Evolutionary conservation across 1,140 invertebrate species (phyloP).

Genomic region (Penaeus indicus): DNA sequence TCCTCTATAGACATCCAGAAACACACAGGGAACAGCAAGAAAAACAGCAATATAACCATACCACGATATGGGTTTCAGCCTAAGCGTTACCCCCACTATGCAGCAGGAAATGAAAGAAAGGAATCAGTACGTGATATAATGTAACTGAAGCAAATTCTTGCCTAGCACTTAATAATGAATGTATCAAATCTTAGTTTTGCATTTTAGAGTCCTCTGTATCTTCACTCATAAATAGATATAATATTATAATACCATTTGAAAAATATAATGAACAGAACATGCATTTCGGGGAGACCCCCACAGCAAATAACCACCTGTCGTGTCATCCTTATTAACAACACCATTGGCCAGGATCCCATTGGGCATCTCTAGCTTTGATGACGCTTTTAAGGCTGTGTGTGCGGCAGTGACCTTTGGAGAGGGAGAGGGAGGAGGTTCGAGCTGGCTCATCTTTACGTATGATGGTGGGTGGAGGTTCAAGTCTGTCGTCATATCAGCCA

Average conservation of each 20-base stretch:
- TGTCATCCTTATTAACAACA: no score
- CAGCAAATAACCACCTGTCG: no score
- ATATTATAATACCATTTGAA: neutral
- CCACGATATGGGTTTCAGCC: conserved; percentile 44
- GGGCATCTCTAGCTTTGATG: no score
- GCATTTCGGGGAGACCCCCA: no score
- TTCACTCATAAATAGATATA: neutral
- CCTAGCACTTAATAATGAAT: neutral
- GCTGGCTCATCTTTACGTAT: conserved; percentile 68
- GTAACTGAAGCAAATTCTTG: neutral
- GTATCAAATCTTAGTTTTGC: neutral
- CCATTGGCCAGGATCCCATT: no score
- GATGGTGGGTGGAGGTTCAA: conserved; percentile 70
- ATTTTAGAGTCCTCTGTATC: no score
- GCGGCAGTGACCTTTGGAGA: neutral
- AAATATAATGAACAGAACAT: neutral
- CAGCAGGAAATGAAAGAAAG: neutral
- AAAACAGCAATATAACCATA: conserved; percentile 41
- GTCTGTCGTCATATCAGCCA: conserved; percentile 70
- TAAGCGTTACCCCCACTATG: conserved; percentile 48
- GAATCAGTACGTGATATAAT: neutral
- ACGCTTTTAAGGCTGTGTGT: neutral
- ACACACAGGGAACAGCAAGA: conserved; percentile 26
- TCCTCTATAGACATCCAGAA: conserved; percentile 55
- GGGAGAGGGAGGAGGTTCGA: conserved; percentile 66